A percentile compares a stretch with the other conserved stretches of the same genome.
These are phyloP conservation scores for Mycetomoellerius zeteki DNA, from an alignment of 1,140 invertebrate genomes.

Conservation along the genomic window DNA sequence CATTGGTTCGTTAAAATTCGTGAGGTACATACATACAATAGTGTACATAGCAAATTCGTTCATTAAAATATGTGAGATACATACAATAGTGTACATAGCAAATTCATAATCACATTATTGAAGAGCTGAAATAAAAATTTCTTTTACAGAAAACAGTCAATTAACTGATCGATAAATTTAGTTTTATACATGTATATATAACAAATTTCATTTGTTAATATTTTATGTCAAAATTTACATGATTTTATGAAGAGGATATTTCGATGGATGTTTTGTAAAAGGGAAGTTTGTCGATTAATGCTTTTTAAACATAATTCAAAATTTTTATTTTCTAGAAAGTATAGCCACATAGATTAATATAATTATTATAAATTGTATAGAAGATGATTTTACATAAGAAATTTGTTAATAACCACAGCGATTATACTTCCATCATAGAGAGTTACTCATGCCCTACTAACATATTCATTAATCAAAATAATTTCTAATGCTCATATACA, in stretches of 20 bases:
- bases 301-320: too few species aligned
- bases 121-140: constrained; percentile 6
- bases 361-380: background rate
- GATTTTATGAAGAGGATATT: background rate
- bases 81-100: constrained; percentile 4
- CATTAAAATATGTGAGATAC: background rate
- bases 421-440: background rate
- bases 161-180: background rate
- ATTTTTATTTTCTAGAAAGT: background rate
- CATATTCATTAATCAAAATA: background rate
- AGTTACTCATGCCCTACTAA: background rate
- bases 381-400: background rate
- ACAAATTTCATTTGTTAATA: background rate
- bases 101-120: background rate
- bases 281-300: too few species aligned
- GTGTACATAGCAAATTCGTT: background rate
- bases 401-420: background rate
- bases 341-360: constrained; percentile 7
- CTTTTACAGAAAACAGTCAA: background rate
- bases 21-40: background rate
- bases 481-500: background rate
- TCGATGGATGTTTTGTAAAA: background rate
- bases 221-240: background rate
- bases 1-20: background rate
- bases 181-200: too few species aligned